Conservation (phyloP, 2,888 invertebrate genomes). For the Drosophila recens region DNA sequence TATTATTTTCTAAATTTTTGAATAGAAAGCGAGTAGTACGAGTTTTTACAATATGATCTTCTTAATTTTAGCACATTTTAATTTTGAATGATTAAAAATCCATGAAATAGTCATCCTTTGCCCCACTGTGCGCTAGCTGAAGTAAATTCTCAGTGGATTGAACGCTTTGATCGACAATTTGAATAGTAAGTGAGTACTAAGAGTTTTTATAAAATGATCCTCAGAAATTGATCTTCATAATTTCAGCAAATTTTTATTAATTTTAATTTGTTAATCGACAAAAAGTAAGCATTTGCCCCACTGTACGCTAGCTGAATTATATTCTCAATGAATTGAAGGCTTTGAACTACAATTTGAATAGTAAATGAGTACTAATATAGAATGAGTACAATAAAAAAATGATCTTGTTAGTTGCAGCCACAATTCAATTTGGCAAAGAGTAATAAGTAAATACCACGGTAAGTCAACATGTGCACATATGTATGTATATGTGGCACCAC, state of each 20-base stretch:
- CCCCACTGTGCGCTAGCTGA: neutral
- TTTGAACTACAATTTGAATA: neutral
- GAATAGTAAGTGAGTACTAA: no score
- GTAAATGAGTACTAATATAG: neutral
- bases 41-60: neutral
- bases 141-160: no score
- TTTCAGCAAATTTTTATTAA: neutral
- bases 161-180: no score
- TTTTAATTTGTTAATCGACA: no score
- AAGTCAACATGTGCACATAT: neutral
- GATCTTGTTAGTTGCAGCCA: neutral
- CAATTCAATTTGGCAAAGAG: neutral
- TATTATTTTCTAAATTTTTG: no score
- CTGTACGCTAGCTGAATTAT: neutral
- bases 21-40: neutral
- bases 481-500: conserved; percentile 4
- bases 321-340: neutral
- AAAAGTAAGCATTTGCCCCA: neutral
- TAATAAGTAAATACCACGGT: neutral
- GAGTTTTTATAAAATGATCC: no score
- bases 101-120: neutral
- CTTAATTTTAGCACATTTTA: neutral
- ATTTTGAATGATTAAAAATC: neutral
- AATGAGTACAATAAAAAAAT: neutral
- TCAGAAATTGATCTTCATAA: neutral